Evolutionary conservation across 2,113 vertebrate genomes (phyloP).

Genomic region (Boulengeromyrus knoepffleri): DNA sequence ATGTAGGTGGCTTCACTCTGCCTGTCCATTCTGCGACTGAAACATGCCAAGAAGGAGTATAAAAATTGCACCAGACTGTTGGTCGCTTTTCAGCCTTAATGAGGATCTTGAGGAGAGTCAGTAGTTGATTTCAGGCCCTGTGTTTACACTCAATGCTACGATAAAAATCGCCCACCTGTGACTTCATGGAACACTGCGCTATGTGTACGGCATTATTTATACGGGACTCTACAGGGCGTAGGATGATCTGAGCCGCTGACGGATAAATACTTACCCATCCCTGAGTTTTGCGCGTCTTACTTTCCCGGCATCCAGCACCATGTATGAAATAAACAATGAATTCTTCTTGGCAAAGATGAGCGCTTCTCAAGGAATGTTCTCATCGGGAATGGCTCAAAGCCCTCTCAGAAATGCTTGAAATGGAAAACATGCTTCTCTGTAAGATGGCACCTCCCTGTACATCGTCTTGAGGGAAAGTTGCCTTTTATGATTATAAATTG

Average conservation of each 20-base stretch:
- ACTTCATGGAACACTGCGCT: not conserved
- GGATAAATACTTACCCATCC: not conserved
- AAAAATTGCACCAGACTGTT: not conserved
- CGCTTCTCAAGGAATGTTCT: conserved; percentile 36
- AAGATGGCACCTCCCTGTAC: conserved; percentile 25
- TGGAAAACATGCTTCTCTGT: conserved; percentile 29
- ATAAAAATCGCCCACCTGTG: conserved; percentile 2
- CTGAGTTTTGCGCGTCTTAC: not conserved
- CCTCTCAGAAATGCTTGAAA: conserved; percentile 22
- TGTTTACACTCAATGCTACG: not conserved
- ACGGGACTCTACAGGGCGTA: not conserved
- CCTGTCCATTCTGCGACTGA: not conserved
- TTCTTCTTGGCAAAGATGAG: not conserved
- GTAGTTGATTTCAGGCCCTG: no score
- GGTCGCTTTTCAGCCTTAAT: not conserved
- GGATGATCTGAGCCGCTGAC: not conserved
- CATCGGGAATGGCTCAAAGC: conserved; percentile 44
- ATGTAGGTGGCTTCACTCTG: not conserved
- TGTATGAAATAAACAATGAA: not conserved
- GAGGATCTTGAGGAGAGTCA: not conserved
- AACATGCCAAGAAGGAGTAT: not conserved
- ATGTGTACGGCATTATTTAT: not conserved
- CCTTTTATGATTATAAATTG: conserved; percentile 13
- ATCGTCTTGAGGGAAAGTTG: conserved; percentile 14
- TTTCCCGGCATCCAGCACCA: no score